Evolutionary conservation across 2,113 vertebrate genomes (phyloP), one percentile per base, ranked within the genome.

Genomic region (Grallaria varia): DNA sequence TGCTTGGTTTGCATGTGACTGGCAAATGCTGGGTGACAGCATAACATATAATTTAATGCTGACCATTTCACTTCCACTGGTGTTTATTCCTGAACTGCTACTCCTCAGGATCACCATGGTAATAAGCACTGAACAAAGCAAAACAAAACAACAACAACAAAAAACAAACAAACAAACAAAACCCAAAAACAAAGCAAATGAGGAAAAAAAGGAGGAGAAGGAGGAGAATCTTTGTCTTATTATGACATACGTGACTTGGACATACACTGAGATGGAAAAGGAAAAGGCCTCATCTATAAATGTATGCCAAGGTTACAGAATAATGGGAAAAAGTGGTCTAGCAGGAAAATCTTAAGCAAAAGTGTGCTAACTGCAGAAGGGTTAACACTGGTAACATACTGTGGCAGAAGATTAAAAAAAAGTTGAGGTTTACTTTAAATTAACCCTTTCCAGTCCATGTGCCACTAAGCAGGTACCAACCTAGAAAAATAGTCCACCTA

Each of bases 401-500:
- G 97, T 98, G 97, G 97, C 96, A 97, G 97, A 97, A 96, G 80
- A 97, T 95, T 96, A 84, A 95, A 98, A 97, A 98, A 96, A 95
- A 94, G 76, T 97, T 97, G 97, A 98, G 97, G 97, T 97, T 97
- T 97, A 94, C 97, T 98, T 98, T 98, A 98, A 98, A 98, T 98
- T 98, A 98, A 98, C 98, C 98, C 98, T 98, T 98, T 97, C 97
- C 96, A 93, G 98, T 98, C 98, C 97, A 96, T 96, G 94, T 84
- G 98, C 98, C 98, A 98, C 97, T 97, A 98, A 97, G 97, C 97
- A 98, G 97, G 97, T 98, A 98, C 97, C 98, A 98, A 98, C 97
- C 98, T 97, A 98, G 97, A 96, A 96, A 96, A 97, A 97, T 95
- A 95, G 91, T 97, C 97, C 97, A 97, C 97, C 98, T 97, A 91